These are phyloP conservation scores for Hirtodrosophila alboralis DNA, from an alignment of 2,888 invertebrate genomes.

Conservation along the genomic window DNA sequence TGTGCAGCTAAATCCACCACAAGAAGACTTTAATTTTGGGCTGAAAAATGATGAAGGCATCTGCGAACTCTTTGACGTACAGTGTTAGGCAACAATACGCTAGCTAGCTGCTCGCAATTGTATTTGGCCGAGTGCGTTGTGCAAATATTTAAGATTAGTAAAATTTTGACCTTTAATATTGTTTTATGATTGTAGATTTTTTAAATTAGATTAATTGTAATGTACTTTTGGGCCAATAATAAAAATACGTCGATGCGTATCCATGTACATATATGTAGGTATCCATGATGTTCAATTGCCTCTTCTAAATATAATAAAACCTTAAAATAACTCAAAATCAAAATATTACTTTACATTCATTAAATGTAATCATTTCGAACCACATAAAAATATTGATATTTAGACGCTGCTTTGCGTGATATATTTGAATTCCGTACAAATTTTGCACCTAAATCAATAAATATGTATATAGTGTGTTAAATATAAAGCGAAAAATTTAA, in stretches of 20 bases:
- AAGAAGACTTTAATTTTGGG: constrained; percentile 81
- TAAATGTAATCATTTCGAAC: too few relatives aligned
- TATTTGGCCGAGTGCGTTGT: constrained; percentile 74
- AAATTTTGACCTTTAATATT: constrained; percentile 70
- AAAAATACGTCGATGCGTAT: constrained; percentile 44
- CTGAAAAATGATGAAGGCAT: constrained; percentile 81
- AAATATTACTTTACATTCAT: too few relatives aligned
- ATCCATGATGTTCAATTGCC: constrained; percentile 5
- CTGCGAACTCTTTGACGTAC: constrained; percentile 83
- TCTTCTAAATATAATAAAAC: neutral
- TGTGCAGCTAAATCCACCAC: constrained; percentile 81
- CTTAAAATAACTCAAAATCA: too few relatives aligned
- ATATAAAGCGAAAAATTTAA: too few relatives aligned
- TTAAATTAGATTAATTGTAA: constrained; percentile 68
- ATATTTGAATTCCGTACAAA: too few relatives aligned
- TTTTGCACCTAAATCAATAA: too few relatives aligned
- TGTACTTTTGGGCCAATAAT: constrained; percentile 59
- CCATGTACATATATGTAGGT: constrained; percentile 21
- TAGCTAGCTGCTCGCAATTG: constrained; percentile 30
- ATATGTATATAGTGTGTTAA: too few relatives aligned
- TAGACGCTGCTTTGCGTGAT: too few relatives aligned
- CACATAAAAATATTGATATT: too few relatives aligned
- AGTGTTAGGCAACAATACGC: constrained; percentile 59
- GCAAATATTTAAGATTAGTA: constrained; percentile 78
- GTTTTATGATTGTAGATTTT: constrained; percentile 64